These are phyloP conservation scores for Passer domesticus DNA, from an alignment of 2,113 vertebrate species.

Conservation along the genomic window DNA sequence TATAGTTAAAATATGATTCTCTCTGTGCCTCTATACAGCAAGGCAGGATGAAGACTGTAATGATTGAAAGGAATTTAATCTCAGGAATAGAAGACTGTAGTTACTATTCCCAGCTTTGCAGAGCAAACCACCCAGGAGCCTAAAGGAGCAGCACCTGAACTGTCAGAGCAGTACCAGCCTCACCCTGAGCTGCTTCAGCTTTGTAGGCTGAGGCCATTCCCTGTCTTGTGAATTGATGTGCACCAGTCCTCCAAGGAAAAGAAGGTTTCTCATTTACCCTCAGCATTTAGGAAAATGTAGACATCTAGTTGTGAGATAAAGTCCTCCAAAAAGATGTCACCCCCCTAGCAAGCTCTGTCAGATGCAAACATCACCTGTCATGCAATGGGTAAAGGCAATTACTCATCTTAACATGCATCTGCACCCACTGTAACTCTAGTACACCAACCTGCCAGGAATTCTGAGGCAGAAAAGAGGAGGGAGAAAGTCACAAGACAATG, in stretches of 20 bases:
- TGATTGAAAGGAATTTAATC: not conserved
- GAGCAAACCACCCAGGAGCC: not conserved
- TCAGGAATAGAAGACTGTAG: not conserved
- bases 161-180: not conserved
- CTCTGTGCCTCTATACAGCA: not conserved
- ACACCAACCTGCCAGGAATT: not conserved
- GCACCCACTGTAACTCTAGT: not conserved
- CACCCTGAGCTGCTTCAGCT: fast-evolving
- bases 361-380: not conserved
- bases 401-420: not conserved
- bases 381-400: not conserved
- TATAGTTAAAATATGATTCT: conserved; percentile 16
- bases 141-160: not conserved
- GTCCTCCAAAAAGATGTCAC: not conserved
- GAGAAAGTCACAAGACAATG: not conserved
- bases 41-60: not conserved
- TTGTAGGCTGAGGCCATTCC: not conserved
- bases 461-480: not conserved
- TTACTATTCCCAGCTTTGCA: not conserved
- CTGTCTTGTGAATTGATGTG: not conserved
- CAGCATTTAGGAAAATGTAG: not conserved
- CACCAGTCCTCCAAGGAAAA: not conserved
- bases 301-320: not conserved
- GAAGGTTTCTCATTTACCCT: not conserved
- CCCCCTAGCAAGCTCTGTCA: not conserved